phyloP scores from a whole-genome alignment of 2,113 vertebrate species.

The Pollimyrus isidori region DNA sequence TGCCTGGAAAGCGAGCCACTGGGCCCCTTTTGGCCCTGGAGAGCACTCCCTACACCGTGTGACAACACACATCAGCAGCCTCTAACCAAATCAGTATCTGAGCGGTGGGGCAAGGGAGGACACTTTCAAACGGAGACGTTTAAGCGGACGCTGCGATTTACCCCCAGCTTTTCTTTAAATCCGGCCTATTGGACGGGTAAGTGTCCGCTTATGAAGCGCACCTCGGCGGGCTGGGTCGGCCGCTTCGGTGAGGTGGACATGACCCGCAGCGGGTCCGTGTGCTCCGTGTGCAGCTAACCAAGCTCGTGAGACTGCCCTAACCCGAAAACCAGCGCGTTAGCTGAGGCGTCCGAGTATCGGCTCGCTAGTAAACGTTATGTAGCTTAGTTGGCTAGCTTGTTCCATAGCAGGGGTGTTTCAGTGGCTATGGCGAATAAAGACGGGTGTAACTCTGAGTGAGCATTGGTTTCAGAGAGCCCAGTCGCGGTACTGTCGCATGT shows the following conservation, averaged over 20 bases:
- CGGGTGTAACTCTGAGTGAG: neutral
- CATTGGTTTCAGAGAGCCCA: neutral
- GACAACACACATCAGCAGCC: slow-evolving; percentile 34
- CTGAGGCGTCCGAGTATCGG: neutral
- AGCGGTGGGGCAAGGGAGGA: neutral
- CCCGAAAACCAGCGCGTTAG: neutral
- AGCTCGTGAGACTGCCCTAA: neutral
- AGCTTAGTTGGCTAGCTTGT: neutral
- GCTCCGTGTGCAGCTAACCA: neutral
- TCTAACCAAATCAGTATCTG: neutral
- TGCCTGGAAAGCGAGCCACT: slow-evolving; percentile 52
- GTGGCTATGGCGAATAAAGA: neutral
- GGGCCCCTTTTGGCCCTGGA: slow-evolving; percentile 55
- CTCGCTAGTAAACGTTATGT: neutral
- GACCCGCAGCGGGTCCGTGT: neutral
- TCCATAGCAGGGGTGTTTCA: neutral
- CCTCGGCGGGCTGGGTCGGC: neutral
- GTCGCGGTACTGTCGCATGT: neutral
- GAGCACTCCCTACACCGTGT: slow-evolving; percentile 53
- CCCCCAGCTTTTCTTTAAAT: slow-evolving; percentile 33
- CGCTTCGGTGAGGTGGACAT: neutral
- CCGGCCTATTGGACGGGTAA: slow-evolving; percentile 65
- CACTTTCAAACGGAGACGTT: neutral
- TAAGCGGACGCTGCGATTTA: slow-evolving; percentile 30
- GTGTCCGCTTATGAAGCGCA: slow-evolving; percentile 28